phyloP scores from a whole-genome alignment of 2,113 vertebrate species.

The Siphamia tubifer region DNA sequence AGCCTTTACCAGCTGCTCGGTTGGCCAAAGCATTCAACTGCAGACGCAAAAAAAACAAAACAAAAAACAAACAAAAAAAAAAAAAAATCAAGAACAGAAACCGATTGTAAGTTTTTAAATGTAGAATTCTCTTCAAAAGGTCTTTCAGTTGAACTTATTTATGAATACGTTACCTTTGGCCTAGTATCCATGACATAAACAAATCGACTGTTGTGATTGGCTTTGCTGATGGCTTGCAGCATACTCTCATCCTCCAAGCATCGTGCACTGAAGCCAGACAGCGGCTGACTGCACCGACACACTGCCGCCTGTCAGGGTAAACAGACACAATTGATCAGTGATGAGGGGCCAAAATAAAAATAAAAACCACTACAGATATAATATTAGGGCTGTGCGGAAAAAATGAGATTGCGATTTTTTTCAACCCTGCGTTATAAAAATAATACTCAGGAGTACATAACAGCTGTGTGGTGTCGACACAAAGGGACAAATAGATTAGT shows the following conservation, averaged over 20 bases:
- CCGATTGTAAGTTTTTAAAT: background rate
- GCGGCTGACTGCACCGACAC: conserved; percentile 96
- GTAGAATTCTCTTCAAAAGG: background rate
- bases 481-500: too few species aligned
- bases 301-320: conserved; percentile 86
- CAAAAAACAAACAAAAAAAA: too few species aligned
- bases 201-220: conserved; percentile 89
- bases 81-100: background rate
- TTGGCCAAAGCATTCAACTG: conserved; percentile 97
- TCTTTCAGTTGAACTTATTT: background rate
- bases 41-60: too few species aligned
- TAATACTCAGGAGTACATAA: too few species aligned
- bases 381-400: too few species aligned
- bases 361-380: background rate
- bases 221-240: conserved; percentile 95
- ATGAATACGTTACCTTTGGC: conserved; percentile 84
- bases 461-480: too few species aligned
- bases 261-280: conserved; percentile 96
- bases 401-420: too few species aligned
- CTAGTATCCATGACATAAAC: conserved; percentile 98
- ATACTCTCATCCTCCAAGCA: conserved; percentile 96
- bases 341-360: background rate
- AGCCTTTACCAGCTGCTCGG: conserved; percentile 97
- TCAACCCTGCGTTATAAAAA: too few species aligned
- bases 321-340: background rate